phyloP scores from a whole-genome alignment of 1,140 invertebrate genomes.

The Acromyrmex echinatior region DNA sequence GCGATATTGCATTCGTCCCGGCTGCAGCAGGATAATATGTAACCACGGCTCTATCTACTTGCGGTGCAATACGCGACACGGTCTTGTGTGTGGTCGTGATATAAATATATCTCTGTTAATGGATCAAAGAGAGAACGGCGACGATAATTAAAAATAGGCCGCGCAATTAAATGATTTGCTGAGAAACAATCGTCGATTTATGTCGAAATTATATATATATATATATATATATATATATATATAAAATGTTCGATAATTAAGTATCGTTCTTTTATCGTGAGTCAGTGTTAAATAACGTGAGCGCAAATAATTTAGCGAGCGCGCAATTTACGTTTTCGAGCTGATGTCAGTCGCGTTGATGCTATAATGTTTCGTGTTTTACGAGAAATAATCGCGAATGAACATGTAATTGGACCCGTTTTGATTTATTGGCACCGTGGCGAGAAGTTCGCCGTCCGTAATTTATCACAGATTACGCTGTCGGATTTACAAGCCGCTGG shows the following conservation, averaged over 20 bases:
- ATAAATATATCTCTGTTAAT: slow-evolving; percentile 39
- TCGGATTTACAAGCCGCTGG: slow-evolving; percentile 22
- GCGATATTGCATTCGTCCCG: slow-evolving; percentile 44
- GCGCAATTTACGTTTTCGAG: neutral
- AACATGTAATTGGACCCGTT: slow-evolving; percentile 15
- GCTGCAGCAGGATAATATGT: slow-evolving; percentile 40
- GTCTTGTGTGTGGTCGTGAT: slow-evolving; percentile 21
- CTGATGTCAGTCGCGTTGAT: neutral
- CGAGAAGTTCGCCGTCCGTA: neutral
- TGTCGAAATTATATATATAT: slow-evolving; percentile 20
- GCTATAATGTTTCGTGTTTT: neutral
- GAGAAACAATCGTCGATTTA: neutral
- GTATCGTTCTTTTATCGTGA: neutral
- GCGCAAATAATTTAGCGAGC: no score
- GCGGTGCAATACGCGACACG: slow-evolving; percentile 39
- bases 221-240: slow-evolving; percentile 13
- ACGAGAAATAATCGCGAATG: slow-evolving; percentile 10
- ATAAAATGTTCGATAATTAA: slow-evolving; percentile 21
- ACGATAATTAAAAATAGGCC: slow-evolving; percentile 36
- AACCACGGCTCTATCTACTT: slow-evolving; percentile 59
- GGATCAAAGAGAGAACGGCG: slow-evolving; percentile 16
- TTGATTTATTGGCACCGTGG: slow-evolving; percentile 18
- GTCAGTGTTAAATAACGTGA: neutral
- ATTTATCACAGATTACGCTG: slow-evolving; percentile 23
- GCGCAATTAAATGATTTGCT: slow-evolving; percentile 19